Base-by-base conservation (phyloP, 2,113 vertebrate genomes). In the Trogon melanurus region DNA sequence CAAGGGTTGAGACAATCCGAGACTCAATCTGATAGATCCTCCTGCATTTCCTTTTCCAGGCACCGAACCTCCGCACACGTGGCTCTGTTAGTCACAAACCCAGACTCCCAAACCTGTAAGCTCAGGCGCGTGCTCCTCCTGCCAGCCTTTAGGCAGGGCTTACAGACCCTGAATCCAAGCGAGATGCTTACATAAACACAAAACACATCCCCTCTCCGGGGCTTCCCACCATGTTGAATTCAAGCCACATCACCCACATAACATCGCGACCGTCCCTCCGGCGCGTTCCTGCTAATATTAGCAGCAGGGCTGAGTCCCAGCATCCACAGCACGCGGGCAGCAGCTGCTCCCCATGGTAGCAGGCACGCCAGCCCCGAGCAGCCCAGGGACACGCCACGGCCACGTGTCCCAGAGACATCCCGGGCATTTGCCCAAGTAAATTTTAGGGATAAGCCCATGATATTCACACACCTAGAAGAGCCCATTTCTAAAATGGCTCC, bases 231-330 rank as follows among this genome's bases (percentile, higher is more conserved):
- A 5, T 19, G 18, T 3, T 72, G 50, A 62, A 64, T 56, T 83
- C 32, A 18, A 89, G 80, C 48, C 91, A 19, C 85, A 61, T 81
- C 92, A 83, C 57, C 70, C 80, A 45, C 73, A 69, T 9, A 66
- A 75, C 56, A 38, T 26, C 3, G 15, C 1, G 18, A 27, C 56
- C 32, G 32, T 30, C 86, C 57, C 5, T 8, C n/a, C 23, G 53
- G 78, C 51, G 1, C 14, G 67, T n/a, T 78, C 87, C 76, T 91
- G 80, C 96, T 97, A 97, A 96, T 93, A 95, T 97, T 97, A 97
- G 96, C 79, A 69, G 70, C 19, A 4, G 83, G 88, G 93, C 15
- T 81, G 91, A 67, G 80, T 27, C 50, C 48, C 92, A 89, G 95
- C 85, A 79, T 14, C 60, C 13, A 5, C 91, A 94, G 82, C 89